Percentiles rank a stretch among this genome's conserved stretches.
Conservation (phyloP, 2,113 vertebrate genomes). For the Periophthalmodon schlosseri region DNA sequence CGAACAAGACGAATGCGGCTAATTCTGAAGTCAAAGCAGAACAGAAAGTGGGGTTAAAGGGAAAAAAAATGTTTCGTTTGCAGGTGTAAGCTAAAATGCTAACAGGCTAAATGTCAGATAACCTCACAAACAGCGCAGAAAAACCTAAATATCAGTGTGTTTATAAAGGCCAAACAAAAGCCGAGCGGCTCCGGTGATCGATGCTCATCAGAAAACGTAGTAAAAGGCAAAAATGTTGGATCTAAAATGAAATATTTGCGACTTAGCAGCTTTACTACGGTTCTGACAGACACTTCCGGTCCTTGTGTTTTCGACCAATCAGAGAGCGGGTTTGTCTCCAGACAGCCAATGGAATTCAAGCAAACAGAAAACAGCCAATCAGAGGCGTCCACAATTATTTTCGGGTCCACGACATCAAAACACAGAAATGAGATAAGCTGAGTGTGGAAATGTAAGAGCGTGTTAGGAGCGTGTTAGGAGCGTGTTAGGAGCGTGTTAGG, state of each 20-base stretch:
- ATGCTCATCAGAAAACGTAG: not conserved
- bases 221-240: not conserved
- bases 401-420: slow-evolving; percentile 66
- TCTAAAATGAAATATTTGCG: slow-evolving; percentile 22
- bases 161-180: not conserved
- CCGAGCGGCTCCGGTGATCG: not conserved
- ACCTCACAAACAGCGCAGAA: slow-evolving; percentile 6
- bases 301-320: slow-evolving; percentile 62
- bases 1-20: slow-evolving; percentile 10
- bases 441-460: not conserved
- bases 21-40: slow-evolving; percentile 34
- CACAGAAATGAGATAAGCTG: slow-evolving; percentile 3
- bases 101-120: slow-evolving; percentile 38
- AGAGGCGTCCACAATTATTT: slow-evolving; percentile 72
- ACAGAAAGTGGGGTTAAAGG: not conserved
- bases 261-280: slow-evolving; percentile 45
- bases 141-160: not conserved
- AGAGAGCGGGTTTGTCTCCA: not conserved
- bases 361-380: slow-evolving; percentile 60
- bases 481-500: too few species aligned
- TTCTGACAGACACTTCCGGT: slow-evolving; percentile 59
- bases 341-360: slow-evolving; percentile 62
- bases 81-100: slow-evolving; percentile 24
- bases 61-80: not conserved
- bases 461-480: not conserved